Base-by-base conservation (phyloP, 2,888 invertebrate species). In the Chloromyia formosa region DNA sequence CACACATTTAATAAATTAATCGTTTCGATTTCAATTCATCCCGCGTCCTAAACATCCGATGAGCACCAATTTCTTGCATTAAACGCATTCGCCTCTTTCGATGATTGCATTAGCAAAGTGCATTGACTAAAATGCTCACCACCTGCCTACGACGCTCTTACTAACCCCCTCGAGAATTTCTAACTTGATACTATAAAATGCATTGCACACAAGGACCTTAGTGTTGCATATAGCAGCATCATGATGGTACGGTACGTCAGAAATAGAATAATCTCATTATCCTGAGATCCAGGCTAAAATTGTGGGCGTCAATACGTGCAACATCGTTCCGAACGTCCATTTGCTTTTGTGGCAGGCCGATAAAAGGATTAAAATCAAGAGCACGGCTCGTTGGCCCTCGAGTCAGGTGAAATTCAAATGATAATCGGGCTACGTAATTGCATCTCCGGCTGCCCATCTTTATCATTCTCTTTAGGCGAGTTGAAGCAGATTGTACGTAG, bases 201-300 rank as follows among this genome's bases (percentile, higher is more conserved):
- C 49, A 49, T 49, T 49, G 16, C 2, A 49, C 49, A 49, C 49
- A 7, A 35, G 3, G 49, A n/a, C 16, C 49, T n/a, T 10, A 49
- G 10, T 49, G 49, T 2, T 49, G 49, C 49, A 49, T 12, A 12
- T 12, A 12, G 4, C 20, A 18, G 56, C 56, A 35, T 35, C 27
- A 35, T 35, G 27, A 7, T 35, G 27, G 27, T 56, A 56, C n/a
- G 16, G 54, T 14, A 56, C 10, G 3, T 56, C 56, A 16, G 56
- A 56, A 10, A 56, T 56, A 18, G 56, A 56, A 18, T 56, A 56
- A 56, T 56, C 56, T 56, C 56, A 56, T 56, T 56, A 56, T 20
- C 56, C 18, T 22, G 22, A 22, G 20, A 20, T 22, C 18, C 20
- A 4, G 20, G 22, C 10, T 16, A 22, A 22, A 16, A 2, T 1